Evolutionary conservation across 2,797 vertebrate species (phyloP).

Genomic region (Ciconia nigra): DNA sequence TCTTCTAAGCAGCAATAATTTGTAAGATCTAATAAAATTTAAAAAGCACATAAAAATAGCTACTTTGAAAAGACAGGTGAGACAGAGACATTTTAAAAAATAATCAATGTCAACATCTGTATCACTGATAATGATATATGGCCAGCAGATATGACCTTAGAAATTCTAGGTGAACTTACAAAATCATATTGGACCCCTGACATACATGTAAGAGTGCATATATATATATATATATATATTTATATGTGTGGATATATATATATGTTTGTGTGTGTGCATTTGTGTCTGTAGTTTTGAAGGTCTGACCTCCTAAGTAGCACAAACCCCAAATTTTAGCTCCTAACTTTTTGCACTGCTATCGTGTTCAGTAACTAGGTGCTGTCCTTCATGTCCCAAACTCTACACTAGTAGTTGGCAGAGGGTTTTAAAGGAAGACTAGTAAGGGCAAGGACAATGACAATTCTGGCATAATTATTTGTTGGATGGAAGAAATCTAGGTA

Average conservation of each 20-base stretch:
- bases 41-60: background rate
- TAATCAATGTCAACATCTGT: background rate
- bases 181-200: background rate
- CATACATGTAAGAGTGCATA: background rate
- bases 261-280: background rate
- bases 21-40: background rate
- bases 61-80: background rate
- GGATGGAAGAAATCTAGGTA: background rate
- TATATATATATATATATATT: fast-evolving
- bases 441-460: background rate
- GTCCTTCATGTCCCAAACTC: background rate
- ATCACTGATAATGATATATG: background rate
- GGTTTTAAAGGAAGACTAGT: background rate
- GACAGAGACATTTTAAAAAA: background rate
- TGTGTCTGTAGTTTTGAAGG: background rate
- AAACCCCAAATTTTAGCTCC: background rate
- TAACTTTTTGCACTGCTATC: background rate
- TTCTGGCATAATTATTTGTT: background rate
- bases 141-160: background rate
- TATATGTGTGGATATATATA: too few species aligned
- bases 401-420: background rate
- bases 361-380: background rate
- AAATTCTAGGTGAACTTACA: background rate
- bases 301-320: background rate
- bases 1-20: background rate